Evolutionary conservation across 2,888 invertebrate genomes (phyloP).

Genomic region (Campaea margaritaria): DNA sequence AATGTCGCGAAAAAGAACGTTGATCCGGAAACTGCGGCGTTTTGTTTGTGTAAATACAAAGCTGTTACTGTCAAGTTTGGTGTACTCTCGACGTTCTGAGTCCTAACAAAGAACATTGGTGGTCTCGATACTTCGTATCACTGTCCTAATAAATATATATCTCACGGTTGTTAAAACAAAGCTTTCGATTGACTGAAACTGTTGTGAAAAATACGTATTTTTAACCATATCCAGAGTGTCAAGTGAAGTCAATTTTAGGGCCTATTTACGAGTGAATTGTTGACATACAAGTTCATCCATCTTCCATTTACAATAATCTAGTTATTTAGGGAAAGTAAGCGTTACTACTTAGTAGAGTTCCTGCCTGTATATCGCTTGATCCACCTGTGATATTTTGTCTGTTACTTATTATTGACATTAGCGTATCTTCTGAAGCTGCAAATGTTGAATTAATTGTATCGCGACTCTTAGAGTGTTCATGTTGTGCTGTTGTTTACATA

Average conservation of each 20-base stretch:
- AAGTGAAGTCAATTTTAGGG: slow-evolving; percentile 77
- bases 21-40: slow-evolving; percentile 79
- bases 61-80: slow-evolving; percentile 74
- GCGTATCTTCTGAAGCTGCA: slow-evolving; percentile 67
- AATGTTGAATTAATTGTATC: slow-evolving; percentile 59
- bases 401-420: slow-evolving; percentile 63
- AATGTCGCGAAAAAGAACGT: slow-evolving; percentile 82
- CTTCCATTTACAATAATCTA: slow-evolving; percentile 56
- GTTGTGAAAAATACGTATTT: slow-evolving; percentile 61
- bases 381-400: slow-evolving; percentile 80
- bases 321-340: slow-evolving; percentile 55
- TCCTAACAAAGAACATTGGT: slow-evolving; percentile 82
- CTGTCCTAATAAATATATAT: slow-evolving; percentile 61
- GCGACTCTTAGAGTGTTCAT: slow-evolving; percentile 66
- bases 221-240: slow-evolving; percentile 69
- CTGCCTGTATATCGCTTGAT: slow-evolving; percentile 81
- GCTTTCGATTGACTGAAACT: slow-evolving; percentile 59
- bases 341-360: slow-evolving; percentile 74
- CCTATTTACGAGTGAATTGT: slow-evolving; percentile 67
- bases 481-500: slow-evolving; percentile 56
- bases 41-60: slow-evolving; percentile 85
- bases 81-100: slow-evolving; percentile 31
- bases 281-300: slow-evolving; percentile 55
- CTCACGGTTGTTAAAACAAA: slow-evolving; percentile 62
- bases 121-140: slow-evolving; percentile 60